Evolutionary conservation across 2,797 vertebrate genomes (phyloP).

Genomic region (Danio kyathit): DNA sequence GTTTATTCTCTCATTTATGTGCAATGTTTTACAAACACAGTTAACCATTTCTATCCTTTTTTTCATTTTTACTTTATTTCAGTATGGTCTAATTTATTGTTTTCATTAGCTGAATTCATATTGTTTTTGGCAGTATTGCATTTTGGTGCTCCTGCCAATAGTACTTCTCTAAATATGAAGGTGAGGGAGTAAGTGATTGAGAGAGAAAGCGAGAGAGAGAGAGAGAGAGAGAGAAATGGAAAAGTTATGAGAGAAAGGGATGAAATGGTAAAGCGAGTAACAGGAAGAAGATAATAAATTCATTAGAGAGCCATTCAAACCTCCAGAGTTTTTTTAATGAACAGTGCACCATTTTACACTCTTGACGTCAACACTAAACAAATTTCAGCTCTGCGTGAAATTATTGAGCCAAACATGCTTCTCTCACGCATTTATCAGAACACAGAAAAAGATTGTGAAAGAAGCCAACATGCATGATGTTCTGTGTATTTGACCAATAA

Average conservation of each 20-base stretch:
- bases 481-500: background rate
- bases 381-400: constrained; percentile 8
- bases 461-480: background rate
- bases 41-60: background rate
- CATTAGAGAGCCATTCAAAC: background rate
- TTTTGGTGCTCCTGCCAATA: background rate
- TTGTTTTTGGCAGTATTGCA: background rate
- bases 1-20: background rate
- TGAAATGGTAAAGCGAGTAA: constrained; percentile 6
- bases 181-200: constrained; percentile 11
- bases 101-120: constrained; percentile 19
- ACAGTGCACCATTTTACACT: constrained; percentile 12
- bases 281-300: constrained; percentile 14
- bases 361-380: background rate
- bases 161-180: background rate
- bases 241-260: background rate
- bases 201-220: constrained; percentile 15
- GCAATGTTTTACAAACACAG: background rate
- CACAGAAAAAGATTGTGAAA: background rate
- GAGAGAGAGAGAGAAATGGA: background rate
- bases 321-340: constrained; percentile 14
- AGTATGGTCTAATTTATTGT: background rate
- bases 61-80: background rate
- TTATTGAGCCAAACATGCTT: background rate
- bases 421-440: background rate